Evolutionary conservation across 2,113 vertebrate genomes (phyloP), one percentile per base, ranked within the genome.

Genomic region (Accipiter cooperii): DNA sequence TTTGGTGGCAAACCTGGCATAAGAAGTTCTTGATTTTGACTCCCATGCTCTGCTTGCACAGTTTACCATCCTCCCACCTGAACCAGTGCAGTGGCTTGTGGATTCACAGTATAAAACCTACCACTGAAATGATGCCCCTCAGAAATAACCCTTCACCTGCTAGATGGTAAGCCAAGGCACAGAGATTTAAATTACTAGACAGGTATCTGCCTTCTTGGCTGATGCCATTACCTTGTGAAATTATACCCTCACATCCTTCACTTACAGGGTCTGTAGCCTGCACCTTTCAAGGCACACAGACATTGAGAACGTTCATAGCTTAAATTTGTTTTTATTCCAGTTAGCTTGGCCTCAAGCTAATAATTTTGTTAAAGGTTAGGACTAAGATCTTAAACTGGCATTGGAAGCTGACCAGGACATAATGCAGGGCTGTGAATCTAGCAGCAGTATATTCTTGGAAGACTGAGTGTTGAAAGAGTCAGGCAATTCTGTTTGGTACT

Each of bases 391-490:
- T 52, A 63, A 84, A 38, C 13, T 34, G 25, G 21, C 51, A 49
- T 26, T 85, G 60, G 33, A 91, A 88, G 25, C 5, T 52, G 42
- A 24, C 28, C 60, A 49, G 55, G 38, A 69, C 10, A 24, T 24
- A 24, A 52, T 33, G 28, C 33, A 75, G 25, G 29, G 51, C 29
- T 46, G 28, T 49, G n/a, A 70, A 36, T 11, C 16, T 3, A 44
- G 24, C 54, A 82, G 40, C 17, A 25, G 5, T 26, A 46, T 31
- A 26, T 42, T 74, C 28, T 34, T 60, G 49, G 33, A 74, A 91
- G 78, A 69, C 0, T 0, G 0, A 60, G 31, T 38, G 40, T 52
- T 81, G 24, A 61, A 74, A 66, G 13, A 54, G 11, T 44, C 38
- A 33, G 52, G 15, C 34, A 22, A 9, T 68, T 71, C 26, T 63